Percentiles rank a stretch among this genome's conserved stretches.
Conservation (phyloP, 2,797 vertebrate genomes). For the Garrulus glandarius region DNA sequence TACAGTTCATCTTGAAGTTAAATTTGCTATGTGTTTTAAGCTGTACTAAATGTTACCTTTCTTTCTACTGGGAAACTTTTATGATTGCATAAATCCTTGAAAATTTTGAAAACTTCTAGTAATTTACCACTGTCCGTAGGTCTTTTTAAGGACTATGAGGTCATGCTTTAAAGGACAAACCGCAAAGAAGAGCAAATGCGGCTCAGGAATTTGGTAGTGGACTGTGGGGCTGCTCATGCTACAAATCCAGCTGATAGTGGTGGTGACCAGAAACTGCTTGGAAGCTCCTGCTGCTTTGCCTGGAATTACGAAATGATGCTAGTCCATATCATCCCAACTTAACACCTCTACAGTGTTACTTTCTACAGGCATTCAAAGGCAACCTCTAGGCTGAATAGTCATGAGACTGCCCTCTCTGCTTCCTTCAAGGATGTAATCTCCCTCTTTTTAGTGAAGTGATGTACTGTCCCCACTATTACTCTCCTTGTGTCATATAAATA, state of each 20-base stretch:
- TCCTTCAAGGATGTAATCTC: neutral
- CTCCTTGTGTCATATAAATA: neutral
- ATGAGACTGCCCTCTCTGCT: neutral
- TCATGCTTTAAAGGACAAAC: neutral
- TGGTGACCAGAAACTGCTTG: neutral
- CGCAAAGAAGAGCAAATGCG: neutral
- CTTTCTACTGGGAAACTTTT: neutral
- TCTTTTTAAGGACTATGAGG: neutral
- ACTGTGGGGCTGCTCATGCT: neutral
- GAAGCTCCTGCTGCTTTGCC: neutral
- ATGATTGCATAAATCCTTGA: neutral
- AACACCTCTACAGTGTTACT: neutral
- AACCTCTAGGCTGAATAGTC: neutral
- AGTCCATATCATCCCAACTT: neutral
- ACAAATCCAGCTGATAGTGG: neutral
- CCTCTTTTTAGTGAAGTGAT: neutral
- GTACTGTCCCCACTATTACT: neutral
- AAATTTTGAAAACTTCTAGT: neutral
- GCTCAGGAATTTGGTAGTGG: neutral
- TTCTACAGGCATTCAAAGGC: neutral
- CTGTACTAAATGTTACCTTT: neutral
- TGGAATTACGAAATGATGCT: rapidly evolving
- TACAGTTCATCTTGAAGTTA: neutral
- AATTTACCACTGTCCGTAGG: neutral
- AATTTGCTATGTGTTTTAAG: neutral